phyloP scores from a whole-genome alignment of 1,140 invertebrate genomes.

The Bilobella aurantiaca region DNA sequence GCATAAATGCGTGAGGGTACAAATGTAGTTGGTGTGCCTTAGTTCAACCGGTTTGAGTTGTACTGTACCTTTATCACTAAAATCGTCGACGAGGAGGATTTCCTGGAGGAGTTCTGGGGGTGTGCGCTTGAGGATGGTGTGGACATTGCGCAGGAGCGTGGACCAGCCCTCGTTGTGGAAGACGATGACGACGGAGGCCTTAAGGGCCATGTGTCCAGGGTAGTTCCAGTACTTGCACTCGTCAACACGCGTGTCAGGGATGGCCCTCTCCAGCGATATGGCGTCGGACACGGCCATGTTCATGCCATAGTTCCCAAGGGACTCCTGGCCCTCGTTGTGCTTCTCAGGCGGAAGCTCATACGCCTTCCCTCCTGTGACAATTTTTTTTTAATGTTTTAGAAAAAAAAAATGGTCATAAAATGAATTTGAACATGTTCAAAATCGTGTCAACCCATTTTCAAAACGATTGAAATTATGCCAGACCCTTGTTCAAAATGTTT shows the following conservation, averaged over 20 bases:
- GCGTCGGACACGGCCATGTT: conserved; percentile 95
- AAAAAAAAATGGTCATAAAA: too few relatives aligned
- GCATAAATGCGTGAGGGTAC: too few relatives aligned
- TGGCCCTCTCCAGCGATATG: conserved; percentile 66
- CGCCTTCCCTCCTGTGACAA: conserved; percentile 64
- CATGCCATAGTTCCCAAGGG: conserved; percentile 85
- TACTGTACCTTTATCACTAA: conserved; percentile 78
- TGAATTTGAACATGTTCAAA: too few relatives aligned
- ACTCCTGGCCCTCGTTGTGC: conserved; percentile 62
- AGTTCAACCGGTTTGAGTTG: too few relatives aligned
- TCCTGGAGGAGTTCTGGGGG: conserved; percentile 85
- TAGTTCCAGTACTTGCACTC: conserved; percentile 98
- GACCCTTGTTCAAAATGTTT: too few relatives aligned
- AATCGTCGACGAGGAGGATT: conserved; percentile 96
- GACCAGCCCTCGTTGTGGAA: conserved; percentile 99
- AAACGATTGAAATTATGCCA: too few relatives aligned
- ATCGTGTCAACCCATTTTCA: too few relatives aligned
- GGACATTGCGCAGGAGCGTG: conserved; percentile 84
- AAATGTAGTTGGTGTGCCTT: too few relatives aligned
- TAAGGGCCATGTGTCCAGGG: conserved; percentile 66
- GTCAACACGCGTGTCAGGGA: conserved; percentile 73
- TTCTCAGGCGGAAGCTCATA: conserved; percentile 60
- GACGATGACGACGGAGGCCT: conserved; percentile 89
- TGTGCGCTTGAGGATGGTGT: conserved; percentile 71
- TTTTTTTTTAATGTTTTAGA: too few relatives aligned